Evolutionary conservation across 2,797 vertebrate genomes (phyloP).

Genomic region (Xiphorhynchus erythropygius): DNA sequence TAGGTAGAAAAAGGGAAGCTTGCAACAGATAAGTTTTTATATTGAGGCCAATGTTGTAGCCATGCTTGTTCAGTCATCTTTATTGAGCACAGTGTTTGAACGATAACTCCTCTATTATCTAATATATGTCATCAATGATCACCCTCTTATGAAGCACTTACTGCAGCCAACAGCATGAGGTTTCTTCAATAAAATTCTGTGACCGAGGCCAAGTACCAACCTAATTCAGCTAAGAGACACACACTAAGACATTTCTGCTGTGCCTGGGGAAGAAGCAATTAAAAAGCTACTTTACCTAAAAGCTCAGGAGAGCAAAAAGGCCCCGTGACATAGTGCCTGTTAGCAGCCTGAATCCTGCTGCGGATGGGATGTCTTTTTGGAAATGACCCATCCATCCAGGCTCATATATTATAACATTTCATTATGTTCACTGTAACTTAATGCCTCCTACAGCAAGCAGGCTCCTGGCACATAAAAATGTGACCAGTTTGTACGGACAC

Average conservation of each 20-base stretch:
- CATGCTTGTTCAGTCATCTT: not conserved
- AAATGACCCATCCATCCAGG: not conserved
- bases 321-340: not conserved
- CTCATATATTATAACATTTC: not conserved
- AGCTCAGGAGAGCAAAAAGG: not conserved
- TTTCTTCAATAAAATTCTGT: not conserved
- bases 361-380: not conserved
- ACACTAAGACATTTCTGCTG: not conserved
- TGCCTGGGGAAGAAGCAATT: not conserved
- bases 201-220: not conserved
- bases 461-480: not conserved
- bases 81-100: not conserved
- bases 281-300: not conserved
- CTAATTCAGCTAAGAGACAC: not conserved
- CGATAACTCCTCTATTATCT: not conserved
- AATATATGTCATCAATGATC: not conserved
- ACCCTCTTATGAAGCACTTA: not conserved
- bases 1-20: not conserved
- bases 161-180: not conserved
- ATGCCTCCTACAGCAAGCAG: not conserved
- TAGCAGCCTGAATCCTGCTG: not conserved
- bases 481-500: fast-evolving
- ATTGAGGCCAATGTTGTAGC: not conserved
- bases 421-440: slow-evolving; percentile 9
- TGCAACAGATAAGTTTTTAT: not conserved